Conservation (phyloP, 2,888 invertebrate species). For the Rhamphomyia laevipes region DNA sequence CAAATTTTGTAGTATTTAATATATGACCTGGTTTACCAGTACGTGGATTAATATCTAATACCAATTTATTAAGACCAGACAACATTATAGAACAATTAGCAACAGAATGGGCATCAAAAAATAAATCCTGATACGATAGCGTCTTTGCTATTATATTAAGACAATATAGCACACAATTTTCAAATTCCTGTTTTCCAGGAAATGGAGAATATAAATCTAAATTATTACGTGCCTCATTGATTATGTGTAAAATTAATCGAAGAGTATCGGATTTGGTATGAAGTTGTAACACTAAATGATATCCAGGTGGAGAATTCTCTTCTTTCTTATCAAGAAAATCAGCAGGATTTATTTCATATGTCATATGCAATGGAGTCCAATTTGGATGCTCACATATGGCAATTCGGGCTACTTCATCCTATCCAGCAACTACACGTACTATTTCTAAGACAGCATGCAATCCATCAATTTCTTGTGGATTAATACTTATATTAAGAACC, state of each 20-base stretch:
- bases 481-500: slow-evolving; percentile 49
- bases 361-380: slow-evolving; percentile 72
- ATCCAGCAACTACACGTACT: slow-evolving; percentile 62
- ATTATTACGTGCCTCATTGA: slow-evolving; percentile 63
- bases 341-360: slow-evolving; percentile 58
- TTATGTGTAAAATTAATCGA: slow-evolving; percentile 49
- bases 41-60: slow-evolving; percentile 65
- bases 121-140: slow-evolving; percentile 57
- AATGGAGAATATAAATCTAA: slow-evolving; percentile 59
- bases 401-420: slow-evolving; percentile 69
- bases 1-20: slow-evolving; percentile 62
- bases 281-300: slow-evolving; percentile 71
- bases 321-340: slow-evolving; percentile 60
- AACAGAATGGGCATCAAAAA: slow-evolving; percentile 52
- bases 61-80: slow-evolving; percentile 66
- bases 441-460: slow-evolving; percentile 69
- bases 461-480: slow-evolving; percentile 73
- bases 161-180: slow-evolving; percentile 56
- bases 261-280: slow-evolving; percentile 64
- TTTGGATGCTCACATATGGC: slow-evolving; percentile 78
- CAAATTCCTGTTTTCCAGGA: slow-evolving; percentile 54
- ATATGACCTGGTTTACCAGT: slow-evolving; percentile 69
- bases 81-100: slow-evolving; percentile 55
- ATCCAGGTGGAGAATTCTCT: slow-evolving; percentile 70
- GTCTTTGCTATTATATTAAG: slow-evolving; percentile 65